Base-by-base conservation (phyloP, 2,888 invertebrate genomes). In the Eumerus sabulonum region DNA sequence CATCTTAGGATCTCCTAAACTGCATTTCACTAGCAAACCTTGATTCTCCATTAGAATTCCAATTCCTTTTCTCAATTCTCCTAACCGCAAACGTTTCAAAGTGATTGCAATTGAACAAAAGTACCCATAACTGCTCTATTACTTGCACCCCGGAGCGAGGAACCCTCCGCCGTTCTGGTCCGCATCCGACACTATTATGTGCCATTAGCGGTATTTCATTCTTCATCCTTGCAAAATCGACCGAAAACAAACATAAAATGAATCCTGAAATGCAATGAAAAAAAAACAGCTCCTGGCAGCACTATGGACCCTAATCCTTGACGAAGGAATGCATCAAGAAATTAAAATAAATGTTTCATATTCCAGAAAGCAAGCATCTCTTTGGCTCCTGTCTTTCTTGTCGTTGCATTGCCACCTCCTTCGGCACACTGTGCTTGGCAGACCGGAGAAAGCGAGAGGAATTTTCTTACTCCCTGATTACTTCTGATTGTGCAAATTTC, bases 261-360 rank as follows among this genome's bases (percentile, higher is more conserved):
- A 54, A 14, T 3, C 2, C 2, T 7, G 13, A 53, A 18, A 40
- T 38, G 18, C 18, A 18, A 12, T 11, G 12, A 16, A 40, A 40
- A 54, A 7, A 16, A 47, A 60, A 9, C 12, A 64, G 44, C 57
- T 72, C 57, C 72, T 72, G 64, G 72, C 59, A 72, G 19, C n/a
- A n/a, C 36, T 63, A 63, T 72, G 50, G 42, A 48, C 48, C 14
- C 35, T 35, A 16, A 35, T 16, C 14, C 45, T 2, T 14, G 1
- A 12, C 40, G 42, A 56, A 50, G 56, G 44, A 63, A 59, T 72
- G 72, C 72, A 72, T 72, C 72, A 59, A 66, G 72, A 63, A 72
- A 72, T 72, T 72, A 72, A 72, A 72, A 72, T 72, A 72, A 72
- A 72, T 66, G 72, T 72, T 66, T 72, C 64, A 53, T 54, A 27